A percentile compares a stretch with the other conserved stretches of the same genome.
These are phyloP conservation scores for Brotula barbata DNA, from an alignment of 2,797 vertebrate genomes.

Conservation along the genomic window DNA sequence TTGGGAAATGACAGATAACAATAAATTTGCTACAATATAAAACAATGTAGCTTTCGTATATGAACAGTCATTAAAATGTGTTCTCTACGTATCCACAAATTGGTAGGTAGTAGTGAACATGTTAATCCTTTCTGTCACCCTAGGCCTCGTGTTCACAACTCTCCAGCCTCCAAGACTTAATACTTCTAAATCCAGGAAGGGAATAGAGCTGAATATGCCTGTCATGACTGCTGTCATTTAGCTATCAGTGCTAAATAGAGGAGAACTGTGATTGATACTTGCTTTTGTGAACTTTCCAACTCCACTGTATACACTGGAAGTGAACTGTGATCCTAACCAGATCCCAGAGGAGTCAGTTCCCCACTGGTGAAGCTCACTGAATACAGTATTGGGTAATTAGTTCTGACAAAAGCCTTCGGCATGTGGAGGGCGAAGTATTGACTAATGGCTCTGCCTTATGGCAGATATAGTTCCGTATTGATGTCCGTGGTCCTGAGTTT, in stretches of 20 bases:
- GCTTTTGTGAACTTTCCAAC: slow-evolving; percentile 70
- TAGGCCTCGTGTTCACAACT: slow-evolving; percentile 6
- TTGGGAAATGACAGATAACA: slow-evolving; percentile 36
- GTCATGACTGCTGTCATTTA: slow-evolving; percentile 57
- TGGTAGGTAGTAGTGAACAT: not conserved
- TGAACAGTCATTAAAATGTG: slow-evolving; percentile 7
- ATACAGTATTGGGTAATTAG: slow-evolving; percentile 78
- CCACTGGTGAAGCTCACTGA: slow-evolving; percentile 70
- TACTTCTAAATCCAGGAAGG: slow-evolving; percentile 11
- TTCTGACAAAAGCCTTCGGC: slow-evolving; percentile 76
- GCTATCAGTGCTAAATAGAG: slow-evolving; percentile 58
- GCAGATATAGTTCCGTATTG: slow-evolving; percentile 78
- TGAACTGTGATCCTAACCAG: slow-evolving; percentile 77
- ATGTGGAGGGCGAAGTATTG: slow-evolving; percentile 72
- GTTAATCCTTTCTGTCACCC: slow-evolving; percentile 5
- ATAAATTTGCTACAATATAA: slow-evolving; percentile 16
- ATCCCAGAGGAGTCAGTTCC: slow-evolving; percentile 73
- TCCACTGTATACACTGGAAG: slow-evolving; percentile 64
- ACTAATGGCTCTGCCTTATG: slow-evolving; percentile 78
- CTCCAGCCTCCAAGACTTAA: slow-evolving; percentile 10
- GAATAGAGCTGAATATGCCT: slow-evolving; percentile 36
- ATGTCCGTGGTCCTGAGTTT: slow-evolving; percentile 73
- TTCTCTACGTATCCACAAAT: not conserved
- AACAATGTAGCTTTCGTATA: slow-evolving; percentile 6
- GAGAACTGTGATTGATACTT: slow-evolving; percentile 65